Evolutionary conservation across 2,113 vertebrate species (phyloP).

Genomic region (Rynchops niger): DNA sequence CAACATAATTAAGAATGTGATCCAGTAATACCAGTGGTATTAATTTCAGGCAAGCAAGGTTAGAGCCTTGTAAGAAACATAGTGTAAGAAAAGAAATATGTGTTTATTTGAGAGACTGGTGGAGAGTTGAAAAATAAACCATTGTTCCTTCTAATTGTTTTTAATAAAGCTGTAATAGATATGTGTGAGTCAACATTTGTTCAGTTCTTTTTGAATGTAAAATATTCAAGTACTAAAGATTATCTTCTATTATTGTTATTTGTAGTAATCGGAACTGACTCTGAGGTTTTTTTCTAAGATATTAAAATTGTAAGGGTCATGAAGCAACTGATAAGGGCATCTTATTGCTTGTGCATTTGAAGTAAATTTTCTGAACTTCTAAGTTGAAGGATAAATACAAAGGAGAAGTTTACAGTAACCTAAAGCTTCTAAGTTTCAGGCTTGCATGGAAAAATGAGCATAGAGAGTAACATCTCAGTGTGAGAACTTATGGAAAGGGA

Average conservation of each 20-base stretch:
- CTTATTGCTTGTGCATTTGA: not conserved
- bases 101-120: not conserved
- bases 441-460: not conserved
- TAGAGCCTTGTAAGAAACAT: not conserved
- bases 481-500: not conserved
- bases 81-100: not conserved
- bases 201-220: not conserved
- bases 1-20: not conserved
- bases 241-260: not conserved
- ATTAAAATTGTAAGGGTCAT: not conserved
- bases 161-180: not conserved
- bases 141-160: not conserved
- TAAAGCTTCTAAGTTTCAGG: not conserved
- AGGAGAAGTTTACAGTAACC: not conserved
- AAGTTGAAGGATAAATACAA: not conserved
- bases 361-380: not conserved
- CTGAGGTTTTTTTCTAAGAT: not conserved
- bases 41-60: not conserved
- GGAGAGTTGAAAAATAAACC: not conserved
- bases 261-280: not conserved
- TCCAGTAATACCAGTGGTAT: not conserved
- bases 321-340: not conserved
- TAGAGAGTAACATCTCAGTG: not conserved
- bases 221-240: not conserved
- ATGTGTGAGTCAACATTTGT: not conserved